Evolutionary conservation across 2,797 vertebrate genomes (phyloP).

Genomic region (Fistularia tabacaria): DNA sequence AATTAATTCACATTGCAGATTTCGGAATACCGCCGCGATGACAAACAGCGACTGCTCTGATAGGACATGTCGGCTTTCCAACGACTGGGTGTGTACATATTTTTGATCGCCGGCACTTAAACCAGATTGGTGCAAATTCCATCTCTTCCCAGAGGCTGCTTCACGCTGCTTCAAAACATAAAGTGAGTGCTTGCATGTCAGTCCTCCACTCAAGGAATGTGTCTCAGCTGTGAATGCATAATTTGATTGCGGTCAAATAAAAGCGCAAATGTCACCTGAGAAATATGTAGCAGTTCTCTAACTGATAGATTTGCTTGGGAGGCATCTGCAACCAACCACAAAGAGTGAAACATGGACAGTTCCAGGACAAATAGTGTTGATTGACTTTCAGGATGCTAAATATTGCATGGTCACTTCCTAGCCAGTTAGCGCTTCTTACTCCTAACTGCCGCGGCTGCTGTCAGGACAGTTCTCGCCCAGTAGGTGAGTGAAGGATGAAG

Average conservation of each 20-base stretch:
- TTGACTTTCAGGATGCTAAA: slow-evolving; percentile 38
- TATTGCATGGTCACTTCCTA: slow-evolving; percentile 41
- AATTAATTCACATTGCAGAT: too few relatives aligned
- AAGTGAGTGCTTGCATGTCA: background rate
- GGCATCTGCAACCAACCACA: slow-evolving; percentile 46
- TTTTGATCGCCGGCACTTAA: too few relatives aligned
- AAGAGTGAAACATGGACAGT: slow-evolving; percentile 38
- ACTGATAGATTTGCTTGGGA: slow-evolving; percentile 58
- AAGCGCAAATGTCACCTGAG: slow-evolving; percentile 39
- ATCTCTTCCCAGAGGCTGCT: too few relatives aligned
- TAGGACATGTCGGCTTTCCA: too few relatives aligned
- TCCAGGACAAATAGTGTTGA: slow-evolving; percentile 51
- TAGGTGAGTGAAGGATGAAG: slow-evolving; percentile 8
- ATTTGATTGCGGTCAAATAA: slow-evolving; percentile 54
- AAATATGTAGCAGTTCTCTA: slow-evolving; percentile 34
- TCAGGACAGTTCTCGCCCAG: slow-evolving; percentile 9
- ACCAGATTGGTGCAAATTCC: too few relatives aligned
- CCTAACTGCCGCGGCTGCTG: slow-evolving; percentile 14
- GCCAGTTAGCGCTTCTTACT: slow-evolving; percentile 16
- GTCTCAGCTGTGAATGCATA: slow-evolving; percentile 30
- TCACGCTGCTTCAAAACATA: too few relatives aligned
- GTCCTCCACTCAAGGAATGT: slow-evolving; percentile 1
- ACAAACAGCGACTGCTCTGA: too few relatives aligned
- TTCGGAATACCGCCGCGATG: too few relatives aligned
- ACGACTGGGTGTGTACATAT: too few relatives aligned